phyloP scores from a whole-genome alignment of 2,797 vertebrate species.

The Tympanoctomys barrerae region DNA sequence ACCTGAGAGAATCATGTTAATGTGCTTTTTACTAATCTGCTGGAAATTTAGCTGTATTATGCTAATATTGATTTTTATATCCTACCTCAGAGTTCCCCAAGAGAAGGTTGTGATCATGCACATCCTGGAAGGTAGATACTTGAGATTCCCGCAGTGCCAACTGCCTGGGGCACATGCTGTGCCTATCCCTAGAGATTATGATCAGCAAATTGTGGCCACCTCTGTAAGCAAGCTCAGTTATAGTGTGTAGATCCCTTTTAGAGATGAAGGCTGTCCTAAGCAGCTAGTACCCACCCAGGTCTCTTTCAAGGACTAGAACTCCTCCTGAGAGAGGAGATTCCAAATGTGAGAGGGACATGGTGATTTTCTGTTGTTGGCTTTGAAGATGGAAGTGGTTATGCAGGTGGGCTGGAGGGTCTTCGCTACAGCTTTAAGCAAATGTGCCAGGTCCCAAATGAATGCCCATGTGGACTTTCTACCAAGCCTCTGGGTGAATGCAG shows the following conservation, averaged over 20 bases:
- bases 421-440: not conserved
- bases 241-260: not conserved
- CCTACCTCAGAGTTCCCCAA: not conserved
- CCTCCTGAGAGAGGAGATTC: conserved; percentile 12
- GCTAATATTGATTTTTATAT: not conserved
- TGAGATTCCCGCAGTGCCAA: not conserved
- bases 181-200: not conserved
- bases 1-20: not conserved
- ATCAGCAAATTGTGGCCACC: too few species aligned
- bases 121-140: not conserved
- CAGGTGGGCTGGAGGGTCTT: not conserved
- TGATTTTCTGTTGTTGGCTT: not conserved
- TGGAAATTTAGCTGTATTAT: not conserved
- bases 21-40: not conserved
- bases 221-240: not conserved
- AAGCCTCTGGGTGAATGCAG: not conserved
- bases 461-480: not conserved
- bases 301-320: not conserved
- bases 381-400: not conserved
- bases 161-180: not conserved
- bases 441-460: not conserved
- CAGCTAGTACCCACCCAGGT: not conserved
- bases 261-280: not conserved
- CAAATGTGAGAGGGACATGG: not conserved
- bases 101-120: not conserved